Conservation (phyloP, 1,140 invertebrate genomes). For the Plodia interpunctella region DNA sequence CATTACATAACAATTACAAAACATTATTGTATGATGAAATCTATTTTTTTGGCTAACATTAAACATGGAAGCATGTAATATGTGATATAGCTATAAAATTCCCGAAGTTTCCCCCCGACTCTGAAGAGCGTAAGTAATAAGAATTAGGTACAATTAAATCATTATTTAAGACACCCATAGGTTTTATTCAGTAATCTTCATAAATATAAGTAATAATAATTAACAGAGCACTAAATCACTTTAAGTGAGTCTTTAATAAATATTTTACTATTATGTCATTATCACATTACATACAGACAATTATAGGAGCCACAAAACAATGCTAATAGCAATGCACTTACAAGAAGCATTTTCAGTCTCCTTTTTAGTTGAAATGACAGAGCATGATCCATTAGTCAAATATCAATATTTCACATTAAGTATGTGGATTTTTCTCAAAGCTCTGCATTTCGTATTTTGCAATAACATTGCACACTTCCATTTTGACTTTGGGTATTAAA, state of each 20-base stretch:
- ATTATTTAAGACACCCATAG: too few species aligned
- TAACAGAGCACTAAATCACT: background rate
- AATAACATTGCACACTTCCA: conserved; percentile 73
- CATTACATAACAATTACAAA: too few species aligned
- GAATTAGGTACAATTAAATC: too few species aligned
- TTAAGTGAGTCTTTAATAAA: background rate
- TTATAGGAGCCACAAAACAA: background rate
- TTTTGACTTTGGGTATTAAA: conserved; percentile 70
- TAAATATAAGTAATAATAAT: background rate
- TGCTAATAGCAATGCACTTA: background rate
- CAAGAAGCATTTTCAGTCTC: background rate
- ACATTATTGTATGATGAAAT: too few species aligned
- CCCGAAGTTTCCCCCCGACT: too few species aligned
- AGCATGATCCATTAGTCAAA: background rate
- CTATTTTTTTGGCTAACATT: too few species aligned
- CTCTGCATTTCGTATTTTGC: conserved; percentile 73
- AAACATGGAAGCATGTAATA: too few species aligned
- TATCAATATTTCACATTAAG: conserved; percentile 12
- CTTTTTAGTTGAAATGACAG: background rate
- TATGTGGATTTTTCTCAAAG: conserved; percentile 48
- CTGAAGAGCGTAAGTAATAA: too few species aligned
- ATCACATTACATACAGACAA: too few species aligned
- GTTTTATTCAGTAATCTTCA: background rate
- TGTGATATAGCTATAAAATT: too few species aligned
- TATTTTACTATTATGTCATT: too few species aligned